Evolutionary conservation across 2,797 vertebrate genomes (phyloP), one percentile per base, ranked within the genome.

Genomic region (Melanotaenia pygmaea): DNA sequence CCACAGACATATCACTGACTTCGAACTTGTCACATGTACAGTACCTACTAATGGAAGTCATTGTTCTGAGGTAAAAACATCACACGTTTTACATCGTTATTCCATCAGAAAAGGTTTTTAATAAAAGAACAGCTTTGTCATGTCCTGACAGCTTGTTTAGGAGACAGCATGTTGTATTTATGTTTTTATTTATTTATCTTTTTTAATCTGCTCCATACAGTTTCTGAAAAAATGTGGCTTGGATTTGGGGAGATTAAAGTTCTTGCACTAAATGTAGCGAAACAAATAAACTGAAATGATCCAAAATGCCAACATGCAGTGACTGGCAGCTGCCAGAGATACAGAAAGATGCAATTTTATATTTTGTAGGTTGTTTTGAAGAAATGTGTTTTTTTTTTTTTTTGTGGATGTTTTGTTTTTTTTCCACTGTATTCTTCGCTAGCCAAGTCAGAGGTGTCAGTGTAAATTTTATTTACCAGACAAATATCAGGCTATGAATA

Each of bases 201-300:
- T 86, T 80, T 80, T 72, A 76, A 88, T 81, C 76, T 77, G 67
- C 76, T 82, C 65, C 77, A 74, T 77, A 81, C 47, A 74, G 78
- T 84, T 92, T 88, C 58, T 71, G 76, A 72, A 63, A 72, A 70
- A 68, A 66, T 26, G 11, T 53, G 56, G 70, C 76, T 86, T 75
- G 75, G 82, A 80, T 87, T 86, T 74, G 77, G 68, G 68, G 76
- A 76, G 70, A 79, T 70, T 73, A 67, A 88, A 83, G 26, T 58
- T 89, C 71, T 91, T 91, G 87, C 90, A 93, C 88, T 89, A 89
- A 89, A 89, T 91, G 88, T 93, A 92, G 90, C 88, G 18, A 81
- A 90, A 84, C 35, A 74, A 87, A 77, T 45, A 2, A 51, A 83
- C 64, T 73, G 67, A 86, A 70, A 82, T 75, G 18, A 84, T 89